Evolutionary conservation across 2,797 vertebrate genomes (phyloP).

Genomic region (Macropus fuliginosus): DNA sequence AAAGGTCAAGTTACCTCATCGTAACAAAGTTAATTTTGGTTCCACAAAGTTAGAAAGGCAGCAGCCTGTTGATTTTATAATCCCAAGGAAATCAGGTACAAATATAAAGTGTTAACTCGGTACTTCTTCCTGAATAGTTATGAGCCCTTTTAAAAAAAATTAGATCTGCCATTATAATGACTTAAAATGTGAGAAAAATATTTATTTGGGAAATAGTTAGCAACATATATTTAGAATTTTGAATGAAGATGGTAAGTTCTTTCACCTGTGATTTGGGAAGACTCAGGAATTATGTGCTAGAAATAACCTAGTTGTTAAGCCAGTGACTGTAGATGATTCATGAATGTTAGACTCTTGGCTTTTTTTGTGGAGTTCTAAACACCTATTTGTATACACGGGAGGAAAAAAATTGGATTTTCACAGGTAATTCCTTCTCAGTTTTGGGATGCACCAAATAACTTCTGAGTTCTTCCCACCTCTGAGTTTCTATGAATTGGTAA

Average conservation of each 20-base stretch:
- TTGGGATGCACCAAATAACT: not conserved
- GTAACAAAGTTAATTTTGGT: conserved; percentile 22
- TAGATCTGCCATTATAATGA: not conserved
- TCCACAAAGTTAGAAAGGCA: conserved; percentile 25
- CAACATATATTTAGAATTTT: not conserved
- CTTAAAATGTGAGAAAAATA: not conserved
- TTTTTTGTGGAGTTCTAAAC: not conserved
- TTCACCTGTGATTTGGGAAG: not conserved
- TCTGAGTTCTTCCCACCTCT: not conserved
- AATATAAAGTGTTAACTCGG: conserved; percentile 18
- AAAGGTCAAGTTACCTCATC: conserved; percentile 26
- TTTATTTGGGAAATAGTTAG: not conserved
- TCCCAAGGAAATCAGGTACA: conserved; percentile 36
- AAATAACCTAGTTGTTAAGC: not conserved
- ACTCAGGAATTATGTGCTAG: not conserved
- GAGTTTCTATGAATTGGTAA: not conserved
- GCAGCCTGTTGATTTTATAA: conserved; percentile 12
- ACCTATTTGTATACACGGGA: not conserved
- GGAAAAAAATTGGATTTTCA: not conserved
- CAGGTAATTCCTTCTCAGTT: not conserved
- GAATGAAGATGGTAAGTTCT: not conserved
- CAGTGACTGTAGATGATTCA: not conserved
- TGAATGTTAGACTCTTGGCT: not conserved
- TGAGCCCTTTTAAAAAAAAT: not conserved
- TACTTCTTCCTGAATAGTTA: not conserved